Percentiles rank a stretch among this genome's conserved stretches.
Conservation (phyloP, 2,113 vertebrate species). For the Psilopsiagon aymara region DNA sequence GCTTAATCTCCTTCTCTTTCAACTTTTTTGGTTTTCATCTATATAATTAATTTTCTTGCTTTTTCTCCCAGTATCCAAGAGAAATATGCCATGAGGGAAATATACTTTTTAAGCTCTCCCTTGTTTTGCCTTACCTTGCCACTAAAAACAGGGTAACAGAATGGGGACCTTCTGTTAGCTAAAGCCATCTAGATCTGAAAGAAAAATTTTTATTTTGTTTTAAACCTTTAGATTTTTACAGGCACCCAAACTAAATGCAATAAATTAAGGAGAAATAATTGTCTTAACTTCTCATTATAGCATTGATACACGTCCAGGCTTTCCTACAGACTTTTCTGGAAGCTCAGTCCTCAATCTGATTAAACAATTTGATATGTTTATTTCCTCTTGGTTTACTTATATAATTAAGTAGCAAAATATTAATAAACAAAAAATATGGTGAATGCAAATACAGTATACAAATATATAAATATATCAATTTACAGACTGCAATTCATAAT, state of each 20-base stretch:
- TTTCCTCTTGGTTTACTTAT: background rate
- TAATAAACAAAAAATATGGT: background rate
- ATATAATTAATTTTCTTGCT: background rate
- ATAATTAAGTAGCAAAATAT: background rate
- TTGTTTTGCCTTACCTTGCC: background rate
- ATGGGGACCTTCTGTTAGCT: background rate
- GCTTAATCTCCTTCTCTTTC: background rate
- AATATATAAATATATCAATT: background rate
- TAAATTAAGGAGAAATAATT: background rate
- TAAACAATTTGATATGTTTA: background rate
- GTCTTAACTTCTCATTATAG: background rate
- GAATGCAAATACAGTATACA: background rate
- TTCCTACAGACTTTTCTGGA: background rate
- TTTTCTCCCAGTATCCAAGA: background rate
- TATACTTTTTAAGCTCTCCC: background rate
- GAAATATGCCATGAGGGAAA: background rate
- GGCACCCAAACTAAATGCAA: background rate
- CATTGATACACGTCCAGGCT: background rate
- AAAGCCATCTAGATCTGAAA: background rate
- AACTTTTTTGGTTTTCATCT: background rate
- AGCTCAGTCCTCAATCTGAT: background rate
- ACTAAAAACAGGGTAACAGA: background rate
- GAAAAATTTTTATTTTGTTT: background rate
- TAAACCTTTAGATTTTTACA: background rate
- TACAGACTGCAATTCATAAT: background rate